Conservation (phyloP, 1,140 invertebrate species). For the Phenacoccus solenopsis region DNA sequence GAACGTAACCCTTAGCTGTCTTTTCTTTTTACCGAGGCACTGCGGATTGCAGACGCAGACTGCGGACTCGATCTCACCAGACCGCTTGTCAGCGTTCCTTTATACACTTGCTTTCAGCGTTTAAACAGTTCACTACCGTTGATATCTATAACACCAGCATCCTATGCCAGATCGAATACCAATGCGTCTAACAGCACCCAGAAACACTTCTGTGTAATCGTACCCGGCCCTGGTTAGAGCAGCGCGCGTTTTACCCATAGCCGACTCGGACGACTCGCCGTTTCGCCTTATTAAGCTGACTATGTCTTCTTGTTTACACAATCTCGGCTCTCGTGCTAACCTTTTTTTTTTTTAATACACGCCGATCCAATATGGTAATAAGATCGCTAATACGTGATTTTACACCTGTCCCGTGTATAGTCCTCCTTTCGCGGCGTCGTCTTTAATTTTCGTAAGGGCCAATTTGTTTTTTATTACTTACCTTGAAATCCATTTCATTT, state of each 20-base stretch:
- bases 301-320: background rate
- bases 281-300: background rate
- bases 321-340: background rate
- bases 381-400: too few relatives aligned
- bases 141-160: slow-evolving; percentile 12
- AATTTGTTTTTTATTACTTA: too few relatives aligned
- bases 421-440: too few relatives aligned
- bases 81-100: slow-evolving; percentile 12
- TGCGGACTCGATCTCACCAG: background rate
- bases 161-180: slow-evolving; percentile 11
- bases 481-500: too few relatives aligned
- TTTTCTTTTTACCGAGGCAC: background rate
- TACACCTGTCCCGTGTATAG: too few relatives aligned
- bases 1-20: slow-evolving; percentile 13
- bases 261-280: too few relatives aligned
- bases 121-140: slow-evolving; percentile 13
- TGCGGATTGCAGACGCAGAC: slow-evolving; percentile 3
- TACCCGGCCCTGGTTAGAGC: background rate
- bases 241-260: background rate
- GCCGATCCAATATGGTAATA: background rate
- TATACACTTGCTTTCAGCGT: slow-evolving; percentile 5
- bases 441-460: too few relatives aligned
- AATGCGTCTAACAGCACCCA: slow-evolving; percentile 12
- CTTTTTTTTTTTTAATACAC: background rate
- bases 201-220: slow-evolving; percentile 6